Evolutionary conservation across 2,797 vertebrate species (phyloP).

Genomic region (Enteromius thamalakanensis): DNA sequence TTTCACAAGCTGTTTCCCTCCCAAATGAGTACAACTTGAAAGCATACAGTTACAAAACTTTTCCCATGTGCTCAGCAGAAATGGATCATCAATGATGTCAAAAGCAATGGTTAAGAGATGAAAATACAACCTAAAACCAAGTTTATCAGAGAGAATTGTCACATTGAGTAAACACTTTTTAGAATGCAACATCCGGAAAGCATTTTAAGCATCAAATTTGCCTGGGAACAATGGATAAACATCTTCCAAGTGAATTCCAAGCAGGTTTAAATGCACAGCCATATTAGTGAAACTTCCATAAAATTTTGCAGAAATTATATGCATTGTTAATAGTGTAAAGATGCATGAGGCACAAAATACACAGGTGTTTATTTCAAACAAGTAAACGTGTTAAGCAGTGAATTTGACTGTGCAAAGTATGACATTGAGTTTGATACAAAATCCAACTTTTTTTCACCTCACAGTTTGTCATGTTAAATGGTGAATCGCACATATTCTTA

Average conservation of each 20-base stretch:
- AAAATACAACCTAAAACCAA: conserved; percentile 60
- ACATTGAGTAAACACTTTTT: neutral
- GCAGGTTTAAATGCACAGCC: neutral
- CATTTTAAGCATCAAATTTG: neutral
- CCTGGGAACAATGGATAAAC: neutral
- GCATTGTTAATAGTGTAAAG: neutral
- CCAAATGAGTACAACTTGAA: conserved; percentile 54
- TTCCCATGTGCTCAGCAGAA: conserved; percentile 71
- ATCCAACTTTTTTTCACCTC: neutral
- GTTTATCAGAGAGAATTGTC: neutral
- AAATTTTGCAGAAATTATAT: neutral
- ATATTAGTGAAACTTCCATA: neutral
- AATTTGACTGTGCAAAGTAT: neutral
- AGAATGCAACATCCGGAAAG: neutral
- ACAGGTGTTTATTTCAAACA: neutral
- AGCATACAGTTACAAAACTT: conserved; percentile 63
- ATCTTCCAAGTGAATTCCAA: neutral
- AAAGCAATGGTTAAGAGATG: conserved; percentile 57
- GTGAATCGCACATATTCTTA: neutral
- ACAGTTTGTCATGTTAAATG: neutral
- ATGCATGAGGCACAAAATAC: neutral
- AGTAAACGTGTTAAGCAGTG: neutral
- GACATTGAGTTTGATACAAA: neutral
- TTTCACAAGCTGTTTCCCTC: conserved; percentile 70
- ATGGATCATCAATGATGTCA: conserved; percentile 67